A percentile compares a stretch with the other conserved stretches of the same genome.
Evolutionary conservation across 1,140 invertebrate genomes (phyloP).

Genomic region (Penaeus indicus): DNA sequence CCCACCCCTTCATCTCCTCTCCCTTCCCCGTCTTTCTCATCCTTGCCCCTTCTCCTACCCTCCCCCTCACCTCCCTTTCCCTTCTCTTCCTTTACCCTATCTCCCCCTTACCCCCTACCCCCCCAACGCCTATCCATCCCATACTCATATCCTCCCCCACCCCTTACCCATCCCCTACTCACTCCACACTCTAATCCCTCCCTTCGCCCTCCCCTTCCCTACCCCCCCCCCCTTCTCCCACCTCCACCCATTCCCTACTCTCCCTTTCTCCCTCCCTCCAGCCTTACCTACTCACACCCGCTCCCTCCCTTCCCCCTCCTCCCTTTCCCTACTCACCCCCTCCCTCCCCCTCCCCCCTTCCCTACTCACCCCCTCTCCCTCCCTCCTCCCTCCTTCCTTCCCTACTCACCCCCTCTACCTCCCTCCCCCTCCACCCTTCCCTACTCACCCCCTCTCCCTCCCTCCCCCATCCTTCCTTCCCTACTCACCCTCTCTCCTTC

Average conservation of each 20-base stretch:
- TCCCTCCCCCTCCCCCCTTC: no score
- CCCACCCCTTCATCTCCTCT: no score
- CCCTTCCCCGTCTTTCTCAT: no score
- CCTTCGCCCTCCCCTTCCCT: not conserved
- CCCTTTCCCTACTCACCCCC: not conserved
- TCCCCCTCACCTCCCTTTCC: no score
- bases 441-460: not conserved
- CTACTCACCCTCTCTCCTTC: not conserved
- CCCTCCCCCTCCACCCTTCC: slow-evolving; percentile 7
- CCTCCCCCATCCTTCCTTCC: not conserved
- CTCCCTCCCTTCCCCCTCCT: not conserved
- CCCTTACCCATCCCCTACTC: not conserved
- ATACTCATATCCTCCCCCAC: not conserved
- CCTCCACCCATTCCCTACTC: slow-evolving; percentile 5
- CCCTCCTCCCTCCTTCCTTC: slow-evolving; percentile 22
- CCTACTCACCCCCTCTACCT: not conserved
- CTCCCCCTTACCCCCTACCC: no score
- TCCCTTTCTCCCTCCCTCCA: not conserved
- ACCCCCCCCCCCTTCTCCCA: not conserved
- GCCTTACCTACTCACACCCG: not conserved
- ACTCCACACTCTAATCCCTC: not conserved
- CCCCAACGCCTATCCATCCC: no score
- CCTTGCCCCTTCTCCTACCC: no score
- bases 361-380: not conserved
- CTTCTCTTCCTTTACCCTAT: no score